Base-by-base conservation (phyloP, 2,113 vertebrate species). In the Brienomyrus longianalis region DNA sequence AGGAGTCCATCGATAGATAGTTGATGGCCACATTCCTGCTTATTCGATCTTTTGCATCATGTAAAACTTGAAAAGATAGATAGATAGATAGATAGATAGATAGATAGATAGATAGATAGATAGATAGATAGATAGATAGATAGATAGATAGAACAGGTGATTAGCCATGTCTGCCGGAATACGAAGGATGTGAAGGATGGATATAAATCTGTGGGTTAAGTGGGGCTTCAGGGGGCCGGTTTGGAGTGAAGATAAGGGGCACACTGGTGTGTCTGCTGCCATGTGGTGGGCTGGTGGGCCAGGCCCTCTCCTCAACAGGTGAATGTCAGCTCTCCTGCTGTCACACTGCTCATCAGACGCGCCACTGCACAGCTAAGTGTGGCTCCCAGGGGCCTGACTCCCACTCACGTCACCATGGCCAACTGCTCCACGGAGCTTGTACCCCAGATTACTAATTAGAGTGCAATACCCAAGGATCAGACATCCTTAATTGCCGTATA, bases 171-270 rank as follows among this genome's bases (percentile, higher is more conserved):
- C 92, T 89, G 92, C 62, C 74, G 50, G 48, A 52, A 90, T 88
- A 91, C 90, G 90, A 91, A 31, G 62, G n/a, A 70, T 90, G 86
- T 90, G 88, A 90, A 88, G 86, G 92, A 91, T 90, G 54, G 89
- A 90, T 89, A 90, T 89, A 87, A 89, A 90, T 92, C 91, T 89
- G 90, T 83, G 83, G 86, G 91, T 89, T 92, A 62, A 62, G 50
- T 70, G 92, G 74, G 88, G 89, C 91, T 92, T 91, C 92, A 91
- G 84, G 31, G 51, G 23, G 51, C 10, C 27, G 5, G 45, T 87
- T 39, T 66, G 52, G 91, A 89, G 39, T 89, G 90, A 83, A 86
- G 89, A 91, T 80, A 52, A 39, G 70, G 88, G 47, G n/a, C 27
- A 8, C 23, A 17, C 31, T 13, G 56, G 51, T n/a, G 45, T 15